A percentile compares a stretch with the other conserved stretches of the same genome.
These are phyloP conservation scores for Pelecanus crispus DNA, from an alignment of 2,113 vertebrate genomes.

Conservation along the genomic window DNA sequence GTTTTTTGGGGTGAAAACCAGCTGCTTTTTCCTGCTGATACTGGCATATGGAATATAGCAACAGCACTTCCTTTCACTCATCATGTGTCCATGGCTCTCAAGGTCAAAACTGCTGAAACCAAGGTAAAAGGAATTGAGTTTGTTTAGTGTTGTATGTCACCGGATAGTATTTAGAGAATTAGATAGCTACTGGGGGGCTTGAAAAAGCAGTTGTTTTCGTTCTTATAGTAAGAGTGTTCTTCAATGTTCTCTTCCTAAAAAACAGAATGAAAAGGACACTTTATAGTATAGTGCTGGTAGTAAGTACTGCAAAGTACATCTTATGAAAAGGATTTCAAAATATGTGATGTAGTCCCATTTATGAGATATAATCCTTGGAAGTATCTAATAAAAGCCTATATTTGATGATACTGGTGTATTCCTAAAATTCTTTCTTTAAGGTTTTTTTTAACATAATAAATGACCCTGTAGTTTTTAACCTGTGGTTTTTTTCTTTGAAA, in stretches of 20 bases:
- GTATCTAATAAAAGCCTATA: background rate
- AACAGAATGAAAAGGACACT: background rate
- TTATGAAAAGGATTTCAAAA: background rate
- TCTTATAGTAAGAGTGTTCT: background rate
- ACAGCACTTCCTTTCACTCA: conserved; percentile 41
- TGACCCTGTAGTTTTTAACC: background rate
- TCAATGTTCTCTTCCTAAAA: background rate
- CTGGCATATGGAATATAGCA: background rate
- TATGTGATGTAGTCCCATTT: background rate
- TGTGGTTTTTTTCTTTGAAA: background rate
- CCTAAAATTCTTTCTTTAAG: background rate
- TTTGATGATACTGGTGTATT: background rate
- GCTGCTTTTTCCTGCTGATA: conserved; percentile 51
- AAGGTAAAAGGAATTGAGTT: conserved; percentile 76
- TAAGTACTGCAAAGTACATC: background rate
- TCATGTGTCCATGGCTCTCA: conserved; percentile 78
- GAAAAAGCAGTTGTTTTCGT: background rate
- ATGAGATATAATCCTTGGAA: background rate
- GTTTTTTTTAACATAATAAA: background rate
- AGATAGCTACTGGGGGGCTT: background rate
- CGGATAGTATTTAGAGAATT: background rate
- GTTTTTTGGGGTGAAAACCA: conserved; percentile 22
- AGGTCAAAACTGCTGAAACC: conserved; percentile 78
- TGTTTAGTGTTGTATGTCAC: background rate
- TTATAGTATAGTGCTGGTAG: background rate